Evolutionary conservation across 2,888 invertebrate genomes (phyloP).

Genomic region (Furcula furcula): DNA sequence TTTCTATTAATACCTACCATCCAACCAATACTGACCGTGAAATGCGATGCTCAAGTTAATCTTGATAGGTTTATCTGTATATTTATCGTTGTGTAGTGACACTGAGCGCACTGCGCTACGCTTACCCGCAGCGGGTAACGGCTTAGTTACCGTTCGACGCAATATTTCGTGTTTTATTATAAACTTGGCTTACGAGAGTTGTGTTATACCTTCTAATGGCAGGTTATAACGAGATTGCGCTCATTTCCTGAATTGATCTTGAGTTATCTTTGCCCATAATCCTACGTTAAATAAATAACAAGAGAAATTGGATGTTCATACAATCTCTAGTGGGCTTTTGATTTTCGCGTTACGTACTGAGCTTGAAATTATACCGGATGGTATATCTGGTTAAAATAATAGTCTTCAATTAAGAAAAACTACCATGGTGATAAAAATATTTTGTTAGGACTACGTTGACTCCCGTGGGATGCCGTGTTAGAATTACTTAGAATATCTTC

Average conservation of each 20-base stretch:
- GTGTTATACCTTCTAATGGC: conserved; percentile 3
- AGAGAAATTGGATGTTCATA: not conserved
- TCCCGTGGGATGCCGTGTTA: no score
- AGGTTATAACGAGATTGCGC: conserved; percentile 9
- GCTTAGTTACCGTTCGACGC: conserved; percentile 52
- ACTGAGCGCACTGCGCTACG: conserved; percentile 39
- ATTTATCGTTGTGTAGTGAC: conserved; percentile 21
- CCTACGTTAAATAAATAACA: not conserved
- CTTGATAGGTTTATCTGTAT: not conserved
- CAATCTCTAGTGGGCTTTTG: not conserved
- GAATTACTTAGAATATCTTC: no score
- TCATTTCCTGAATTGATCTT: conserved; percentile 8
- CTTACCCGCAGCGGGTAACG: conserved; percentile 46
- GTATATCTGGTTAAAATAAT: no score
- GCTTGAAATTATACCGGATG: no score
- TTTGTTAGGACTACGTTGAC: no score
- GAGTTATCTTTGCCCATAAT: conserved; percentile 4
- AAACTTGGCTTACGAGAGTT: conserved; percentile 15
- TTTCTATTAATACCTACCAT: no score
- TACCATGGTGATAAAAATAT: no score
- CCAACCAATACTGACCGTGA: no score
- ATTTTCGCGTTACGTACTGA: not conserved
- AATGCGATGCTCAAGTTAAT: no score
- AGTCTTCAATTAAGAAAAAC: no score
- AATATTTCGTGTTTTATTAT: conserved; percentile 47